Conservation (phyloP, 2,888 invertebrate species). For the Drosophila mulleri region DNA sequence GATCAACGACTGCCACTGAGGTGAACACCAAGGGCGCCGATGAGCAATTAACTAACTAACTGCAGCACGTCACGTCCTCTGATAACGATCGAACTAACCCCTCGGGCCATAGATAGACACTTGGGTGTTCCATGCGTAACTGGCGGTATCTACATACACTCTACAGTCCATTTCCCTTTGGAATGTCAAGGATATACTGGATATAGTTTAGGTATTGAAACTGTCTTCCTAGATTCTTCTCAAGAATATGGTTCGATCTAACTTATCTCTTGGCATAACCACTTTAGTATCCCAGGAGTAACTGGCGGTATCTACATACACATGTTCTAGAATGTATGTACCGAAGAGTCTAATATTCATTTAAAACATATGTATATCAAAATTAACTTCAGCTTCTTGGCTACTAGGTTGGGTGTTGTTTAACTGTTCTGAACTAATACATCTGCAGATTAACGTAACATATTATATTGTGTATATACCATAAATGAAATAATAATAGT, state of each 20-base stretch:
- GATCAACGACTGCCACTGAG: conserved; percentile 64
- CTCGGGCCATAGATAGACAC: not conserved
- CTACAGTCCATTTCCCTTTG: not conserved
- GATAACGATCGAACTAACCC: conserved; percentile 6
- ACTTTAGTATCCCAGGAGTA: no score
- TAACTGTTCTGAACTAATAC: no score
- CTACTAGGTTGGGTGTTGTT: no score
- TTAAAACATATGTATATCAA: no score
- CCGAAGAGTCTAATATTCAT: no score
- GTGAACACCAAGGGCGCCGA: conserved; percentile 58
- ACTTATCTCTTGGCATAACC: no score
- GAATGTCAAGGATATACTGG: not conserved
- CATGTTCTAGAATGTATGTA: no score
- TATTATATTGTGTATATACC: no score
- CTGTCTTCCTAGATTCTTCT: not conserved
- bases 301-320: no score
- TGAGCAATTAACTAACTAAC: conserved; percentile 29
- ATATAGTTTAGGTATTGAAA: not conserved
- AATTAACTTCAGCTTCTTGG: no score
- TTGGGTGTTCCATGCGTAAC: not conserved
- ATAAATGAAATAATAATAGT: no score
- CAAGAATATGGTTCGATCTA: not conserved
- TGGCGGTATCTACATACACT: not conserved
- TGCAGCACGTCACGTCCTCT: conserved; percentile 39
- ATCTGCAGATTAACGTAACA: no score